Evolutionary conservation across 2,113 vertebrate genomes (phyloP).

Genomic region (Ameiurus melas): DNA sequence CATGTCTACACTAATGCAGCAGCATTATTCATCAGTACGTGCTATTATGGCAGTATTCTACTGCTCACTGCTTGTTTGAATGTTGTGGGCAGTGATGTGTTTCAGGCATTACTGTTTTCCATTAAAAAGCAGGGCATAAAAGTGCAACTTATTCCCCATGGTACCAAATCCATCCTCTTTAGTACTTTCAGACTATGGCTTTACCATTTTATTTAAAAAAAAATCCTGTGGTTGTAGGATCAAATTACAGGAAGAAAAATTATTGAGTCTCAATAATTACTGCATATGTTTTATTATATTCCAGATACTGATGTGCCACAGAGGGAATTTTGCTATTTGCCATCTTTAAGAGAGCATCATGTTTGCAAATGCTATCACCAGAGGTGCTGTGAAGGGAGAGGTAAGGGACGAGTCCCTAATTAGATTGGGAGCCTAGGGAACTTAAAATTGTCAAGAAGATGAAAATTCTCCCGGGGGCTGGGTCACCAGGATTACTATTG

Average conservation of each 20-base stretch:
- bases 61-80: neutral
- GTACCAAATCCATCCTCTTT: neutral
- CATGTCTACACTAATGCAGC: neutral
- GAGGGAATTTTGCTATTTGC: neutral
- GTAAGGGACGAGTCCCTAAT: neutral
- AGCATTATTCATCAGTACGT: neutral
- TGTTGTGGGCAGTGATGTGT: neutral
- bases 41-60: neutral
- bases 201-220: neutral
- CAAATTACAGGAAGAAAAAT: neutral
- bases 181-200: neutral
- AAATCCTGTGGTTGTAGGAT: neutral
- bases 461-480: neutral
- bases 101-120: neutral
- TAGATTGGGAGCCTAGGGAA: neutral
- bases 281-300: neutral
- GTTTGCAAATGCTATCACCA: neutral
- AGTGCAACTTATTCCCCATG: neutral
- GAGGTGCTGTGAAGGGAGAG: neutral
- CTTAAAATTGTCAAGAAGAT: neutral
- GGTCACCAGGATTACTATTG: neutral
- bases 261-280: neutral
- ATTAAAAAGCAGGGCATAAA: neutral
- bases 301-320: neutral
- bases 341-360: neutral